These are phyloP conservation scores for Sturmia bella DNA, from an alignment of 2,888 invertebrate genomes.

Conservation along the genomic window DNA sequence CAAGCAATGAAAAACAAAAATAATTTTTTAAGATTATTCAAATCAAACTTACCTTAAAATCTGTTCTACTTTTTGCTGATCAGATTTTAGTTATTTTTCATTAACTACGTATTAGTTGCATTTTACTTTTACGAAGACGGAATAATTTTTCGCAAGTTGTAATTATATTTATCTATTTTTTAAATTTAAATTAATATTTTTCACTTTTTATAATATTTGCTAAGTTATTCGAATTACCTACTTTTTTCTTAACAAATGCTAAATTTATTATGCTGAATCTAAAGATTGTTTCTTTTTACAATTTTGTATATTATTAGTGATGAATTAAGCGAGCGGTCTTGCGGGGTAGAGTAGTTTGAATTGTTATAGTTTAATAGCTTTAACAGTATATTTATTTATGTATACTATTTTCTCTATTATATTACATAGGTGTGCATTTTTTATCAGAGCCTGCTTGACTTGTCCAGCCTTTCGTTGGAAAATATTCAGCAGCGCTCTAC, in stretches of 20 bases:
- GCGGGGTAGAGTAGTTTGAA: slow-evolving; percentile 8
- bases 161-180: too few species aligned
- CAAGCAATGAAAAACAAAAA: too few species aligned
- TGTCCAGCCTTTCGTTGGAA: not conserved
- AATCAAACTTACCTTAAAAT: too few species aligned
- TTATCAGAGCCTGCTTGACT: not conserved
- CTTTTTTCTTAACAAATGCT: not conserved
- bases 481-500: not conserved
- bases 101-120: too few species aligned
- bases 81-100: too few species aligned
- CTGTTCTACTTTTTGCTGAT: too few species aligned
- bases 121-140: too few species aligned
- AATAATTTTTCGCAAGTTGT: too few species aligned
- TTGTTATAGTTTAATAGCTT: slow-evolving; percentile 1
- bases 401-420: too few species aligned
- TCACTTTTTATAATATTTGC: not conserved
- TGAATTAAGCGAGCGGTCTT: slow-evolving; percentile 12
- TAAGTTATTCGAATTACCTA: not conserved
- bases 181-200: too few species aligned
- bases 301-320: not conserved
- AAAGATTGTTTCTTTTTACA: not conserved
- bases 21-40: too few species aligned
- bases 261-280: not conserved
- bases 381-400: slow-evolving; percentile 32
- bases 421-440: not conserved